Percentiles rank a stretch among this genome's conserved stretches.
These are phyloP conservation scores for Channallabes apus DNA, from an alignment of 2,797 vertebrate species.

Conservation along the genomic window DNA sequence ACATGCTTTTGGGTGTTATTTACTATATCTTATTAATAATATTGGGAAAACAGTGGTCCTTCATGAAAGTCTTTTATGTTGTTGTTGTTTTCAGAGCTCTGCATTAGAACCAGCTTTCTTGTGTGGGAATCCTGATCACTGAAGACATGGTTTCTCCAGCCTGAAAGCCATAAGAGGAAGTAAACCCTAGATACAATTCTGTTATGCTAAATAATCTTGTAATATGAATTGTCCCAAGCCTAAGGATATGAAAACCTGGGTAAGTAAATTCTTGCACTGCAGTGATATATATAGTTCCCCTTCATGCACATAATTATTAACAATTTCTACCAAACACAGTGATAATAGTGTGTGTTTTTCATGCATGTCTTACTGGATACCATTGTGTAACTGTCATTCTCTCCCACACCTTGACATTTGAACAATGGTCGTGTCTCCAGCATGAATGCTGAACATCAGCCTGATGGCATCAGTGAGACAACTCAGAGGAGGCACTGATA, in stretches of 20 bases:
- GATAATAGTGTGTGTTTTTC: slow-evolving; percentile 40
- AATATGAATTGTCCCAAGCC: not conserved
- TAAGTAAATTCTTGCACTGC: not conserved
- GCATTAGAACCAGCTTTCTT: not conserved
- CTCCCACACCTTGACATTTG: slow-evolving; percentile 56
- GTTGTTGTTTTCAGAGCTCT: not conserved
- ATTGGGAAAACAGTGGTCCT: not conserved
- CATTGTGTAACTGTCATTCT: slow-evolving; percentile 48
- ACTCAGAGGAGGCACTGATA: slow-evolving; percentile 46
- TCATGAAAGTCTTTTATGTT: not conserved
- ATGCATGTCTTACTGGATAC: slow-evolving; percentile 38
- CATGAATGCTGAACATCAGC: slow-evolving; percentile 45
- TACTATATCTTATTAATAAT: not conserved
- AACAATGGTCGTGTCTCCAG: slow-evolving; percentile 47
- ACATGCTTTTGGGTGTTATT: not conserved
- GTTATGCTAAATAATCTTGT: not conserved
- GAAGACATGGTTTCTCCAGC: not conserved
- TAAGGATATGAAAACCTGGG: not conserved
- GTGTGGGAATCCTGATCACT: not conserved
- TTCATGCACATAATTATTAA: not conserved
- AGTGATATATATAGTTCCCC: slow-evolving; percentile 8
- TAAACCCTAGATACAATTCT: not conserved
- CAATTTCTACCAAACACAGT: slow-evolving; percentile 22
- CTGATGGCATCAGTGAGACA: slow-evolving; percentile 48
- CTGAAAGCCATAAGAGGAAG: not conserved